A percentile compares a stretch with the other conserved stretches of the same genome.
Evolutionary conservation across 1,140 invertebrate species (phyloP).

Genomic region (Asobara japonica): DNA sequence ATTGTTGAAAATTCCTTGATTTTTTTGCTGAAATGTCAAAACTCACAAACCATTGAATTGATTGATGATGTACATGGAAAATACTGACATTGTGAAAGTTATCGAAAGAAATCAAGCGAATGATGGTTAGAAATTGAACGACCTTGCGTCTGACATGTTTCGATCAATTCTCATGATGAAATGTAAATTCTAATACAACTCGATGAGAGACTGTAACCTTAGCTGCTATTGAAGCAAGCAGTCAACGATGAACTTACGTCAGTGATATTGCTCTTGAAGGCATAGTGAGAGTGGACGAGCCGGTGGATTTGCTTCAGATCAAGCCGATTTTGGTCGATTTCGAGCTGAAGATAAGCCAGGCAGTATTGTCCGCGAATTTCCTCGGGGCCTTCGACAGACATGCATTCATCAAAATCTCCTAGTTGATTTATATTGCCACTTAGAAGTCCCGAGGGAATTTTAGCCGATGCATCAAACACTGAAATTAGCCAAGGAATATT

Average conservation of each 20-base stretch:
- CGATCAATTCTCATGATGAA: no score
- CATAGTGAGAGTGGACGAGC: conserved; percentile 71
- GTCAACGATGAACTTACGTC: conserved; percentile 72
- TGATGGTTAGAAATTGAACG: no score
- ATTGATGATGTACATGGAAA: no score
- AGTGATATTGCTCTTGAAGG: conserved; percentile 71
- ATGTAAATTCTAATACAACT: no score
- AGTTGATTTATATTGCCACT: conserved; percentile 74
- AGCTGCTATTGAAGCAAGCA: no score
- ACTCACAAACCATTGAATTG: no score
- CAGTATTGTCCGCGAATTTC: conserved; percentile 72
- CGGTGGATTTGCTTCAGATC: conserved; percentile 68
- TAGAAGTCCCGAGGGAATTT: conserved; percentile 70
- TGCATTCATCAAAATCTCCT: conserved; percentile 73
- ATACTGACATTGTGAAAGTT: no score
- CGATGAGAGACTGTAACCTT: conserved; percentile 17
- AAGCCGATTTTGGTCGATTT: conserved; percentile 62
- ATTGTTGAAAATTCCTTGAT: no score
- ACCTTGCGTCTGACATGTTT: no score
- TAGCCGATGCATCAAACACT: conserved; percentile 74
- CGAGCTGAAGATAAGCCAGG: conserved; percentile 69
- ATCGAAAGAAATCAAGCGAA: no score
- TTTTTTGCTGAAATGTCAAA: no score
- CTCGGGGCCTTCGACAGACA: conserved; percentile 58
- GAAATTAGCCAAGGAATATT: conserved; percentile 35